Percentiles rank a stretch among this genome's conserved stretches.
These are phyloP conservation scores for Danionella cerebrum DNA, from an alignment of 2,113 vertebrate species.

Conservation along the genomic window DNA sequence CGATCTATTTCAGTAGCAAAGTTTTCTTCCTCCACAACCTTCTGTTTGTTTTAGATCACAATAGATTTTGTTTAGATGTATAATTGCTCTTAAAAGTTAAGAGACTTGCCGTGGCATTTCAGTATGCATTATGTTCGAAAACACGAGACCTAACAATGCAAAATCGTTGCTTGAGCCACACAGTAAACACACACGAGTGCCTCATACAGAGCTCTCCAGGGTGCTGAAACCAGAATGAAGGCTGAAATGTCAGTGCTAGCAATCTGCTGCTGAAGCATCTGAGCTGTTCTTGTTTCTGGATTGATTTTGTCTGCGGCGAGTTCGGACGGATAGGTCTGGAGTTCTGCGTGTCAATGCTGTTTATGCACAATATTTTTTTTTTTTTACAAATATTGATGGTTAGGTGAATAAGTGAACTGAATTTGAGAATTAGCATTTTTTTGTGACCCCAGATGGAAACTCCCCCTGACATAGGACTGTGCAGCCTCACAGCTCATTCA, in stretches of 20 bases:
- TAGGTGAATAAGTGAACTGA: no score
- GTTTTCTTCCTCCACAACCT: neutral
- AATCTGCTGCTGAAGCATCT: neutral
- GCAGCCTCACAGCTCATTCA: no score
- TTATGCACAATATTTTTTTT: no score
- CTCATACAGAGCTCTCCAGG: neutral
- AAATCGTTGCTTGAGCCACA: neutral
- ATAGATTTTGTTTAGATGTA: neutral
- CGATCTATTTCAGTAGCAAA: no score
- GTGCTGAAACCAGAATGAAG: constrained; percentile 5
- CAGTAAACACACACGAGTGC: neutral
- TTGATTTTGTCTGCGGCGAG: no score
- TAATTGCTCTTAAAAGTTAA: neutral
- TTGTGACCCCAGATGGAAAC: no score
- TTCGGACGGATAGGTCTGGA: no score
- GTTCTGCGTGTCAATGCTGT: no score
- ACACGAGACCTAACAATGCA: neutral
- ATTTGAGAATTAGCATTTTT: no score
- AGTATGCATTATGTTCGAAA: neutral
- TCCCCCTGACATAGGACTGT: no score
- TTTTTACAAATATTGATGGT: no score
- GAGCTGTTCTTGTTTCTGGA: constrained; percentile 7
- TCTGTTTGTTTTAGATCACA: neutral
- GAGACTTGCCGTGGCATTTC: neutral
- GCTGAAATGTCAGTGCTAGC: constrained; percentile 13